phyloP scores from a whole-genome alignment of 1,140 invertebrate species.

The Choristoneura fumiferana region DNA sequence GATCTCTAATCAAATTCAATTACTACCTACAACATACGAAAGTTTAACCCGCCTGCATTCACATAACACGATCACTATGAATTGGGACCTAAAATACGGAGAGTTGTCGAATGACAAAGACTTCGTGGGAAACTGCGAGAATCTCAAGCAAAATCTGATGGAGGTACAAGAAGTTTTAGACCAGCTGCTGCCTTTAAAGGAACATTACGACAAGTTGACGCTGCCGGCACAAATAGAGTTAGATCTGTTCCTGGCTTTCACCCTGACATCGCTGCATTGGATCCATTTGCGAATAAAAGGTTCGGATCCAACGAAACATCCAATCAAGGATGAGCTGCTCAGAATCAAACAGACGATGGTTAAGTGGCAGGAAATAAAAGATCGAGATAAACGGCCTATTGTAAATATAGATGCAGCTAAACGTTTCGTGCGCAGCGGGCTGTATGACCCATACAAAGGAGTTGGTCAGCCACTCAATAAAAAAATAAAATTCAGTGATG shows the following conservation, averaged over 20 bases:
- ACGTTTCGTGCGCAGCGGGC: slow-evolving; percentile 80
- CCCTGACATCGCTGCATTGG: slow-evolving; percentile 81
- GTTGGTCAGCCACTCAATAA: slow-evolving; percentile 50
- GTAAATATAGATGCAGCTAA: slow-evolving; percentile 78
- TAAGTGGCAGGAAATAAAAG: slow-evolving; percentile 79
- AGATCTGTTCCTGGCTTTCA: slow-evolving; percentile 80
- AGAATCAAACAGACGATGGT: slow-evolving; percentile 80
- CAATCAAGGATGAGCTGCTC: slow-evolving; percentile 79
- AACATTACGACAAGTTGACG: slow-evolving; percentile 72
- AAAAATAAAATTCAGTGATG: slow-evolving; percentile 57
- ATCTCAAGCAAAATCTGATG: slow-evolving; percentile 74
- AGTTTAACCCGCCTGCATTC: neutral
- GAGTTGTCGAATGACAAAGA: slow-evolving; percentile 51
- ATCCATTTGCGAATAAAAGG: slow-evolving; percentile 79
- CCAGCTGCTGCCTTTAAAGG: slow-evolving; percentile 57
- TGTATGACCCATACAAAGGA: slow-evolving; percentile 68
- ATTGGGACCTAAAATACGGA: slow-evolving; percentile 57
- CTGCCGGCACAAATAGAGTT: slow-evolving; percentile 80
- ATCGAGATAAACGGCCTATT: slow-evolving; percentile 77
- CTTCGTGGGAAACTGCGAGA: slow-evolving; percentile 74
- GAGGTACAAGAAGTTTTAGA: slow-evolving; percentile 76
- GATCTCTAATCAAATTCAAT: slow-evolving; percentile 12
- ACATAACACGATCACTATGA: slow-evolving; percentile 28
- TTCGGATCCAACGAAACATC: slow-evolving; percentile 77
- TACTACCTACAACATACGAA: slow-evolving; percentile 4